Evolutionary conservation across 2,888 invertebrate species (phyloP).

Genomic region (Chalcosyrphus nemorum): DNA sequence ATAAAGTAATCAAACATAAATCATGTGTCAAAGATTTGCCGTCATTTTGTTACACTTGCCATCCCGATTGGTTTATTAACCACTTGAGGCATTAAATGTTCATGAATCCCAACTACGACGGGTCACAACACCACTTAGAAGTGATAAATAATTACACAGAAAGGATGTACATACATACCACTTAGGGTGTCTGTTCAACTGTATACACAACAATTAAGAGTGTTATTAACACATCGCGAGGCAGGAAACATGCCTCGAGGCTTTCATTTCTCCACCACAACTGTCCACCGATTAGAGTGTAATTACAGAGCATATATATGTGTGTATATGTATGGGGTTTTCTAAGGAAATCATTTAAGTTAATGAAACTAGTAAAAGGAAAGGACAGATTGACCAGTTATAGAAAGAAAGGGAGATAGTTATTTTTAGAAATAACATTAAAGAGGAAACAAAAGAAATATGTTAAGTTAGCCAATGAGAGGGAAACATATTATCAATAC

Average conservation of each 20-base stretch:
- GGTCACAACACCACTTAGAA: neutral
- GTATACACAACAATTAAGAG: neutral
- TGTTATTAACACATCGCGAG: neutral
- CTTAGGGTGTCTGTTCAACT: neutral
- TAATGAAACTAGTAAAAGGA: neutral
- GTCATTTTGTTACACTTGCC: neutral
- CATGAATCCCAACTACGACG: neutral
- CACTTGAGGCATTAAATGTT: neutral
- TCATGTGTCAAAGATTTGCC: neutral
- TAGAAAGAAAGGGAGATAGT: neutral
- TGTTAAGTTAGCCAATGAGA: no score
- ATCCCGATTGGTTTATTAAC: neutral
- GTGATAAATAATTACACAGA: neutral
- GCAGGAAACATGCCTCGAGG: neutral
- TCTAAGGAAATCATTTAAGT: neutral
- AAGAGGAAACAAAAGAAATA: no score
- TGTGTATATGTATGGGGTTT: neutral
- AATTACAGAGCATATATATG: neutral
- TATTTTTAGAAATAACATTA: no score
- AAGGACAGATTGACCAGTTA: neutral
- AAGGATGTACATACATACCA: neutral
- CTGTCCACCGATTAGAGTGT: neutral
- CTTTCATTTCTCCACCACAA: neutral
- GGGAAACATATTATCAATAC: no score
- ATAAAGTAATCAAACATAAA: neutral